A percentile compares a stretch with the other conserved stretches of the same genome.
Evolutionary conservation across 2,113 vertebrate species (phyloP).

Genomic region (Pluvianellus socialis): DNA sequence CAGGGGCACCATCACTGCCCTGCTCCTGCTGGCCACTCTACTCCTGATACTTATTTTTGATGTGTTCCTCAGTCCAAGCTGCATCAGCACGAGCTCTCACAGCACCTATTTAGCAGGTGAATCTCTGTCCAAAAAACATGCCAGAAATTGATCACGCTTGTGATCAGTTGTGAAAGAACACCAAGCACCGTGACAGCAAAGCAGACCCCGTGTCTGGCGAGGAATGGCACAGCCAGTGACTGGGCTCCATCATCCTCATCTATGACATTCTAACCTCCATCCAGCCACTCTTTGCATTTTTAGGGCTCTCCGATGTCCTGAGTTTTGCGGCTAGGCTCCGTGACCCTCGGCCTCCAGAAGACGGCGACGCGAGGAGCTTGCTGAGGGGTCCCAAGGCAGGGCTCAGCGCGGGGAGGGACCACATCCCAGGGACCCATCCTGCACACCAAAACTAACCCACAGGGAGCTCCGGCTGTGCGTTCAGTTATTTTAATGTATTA

Average conservation of each 20-base stretch:
- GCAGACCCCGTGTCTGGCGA: background rate
- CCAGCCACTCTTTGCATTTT: background rate
- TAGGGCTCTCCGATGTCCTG: background rate
- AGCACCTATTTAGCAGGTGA: background rate
- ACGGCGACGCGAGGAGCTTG: background rate
- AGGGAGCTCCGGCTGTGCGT: background rate
- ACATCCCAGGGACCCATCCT: background rate
- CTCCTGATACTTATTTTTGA: too few species aligned
- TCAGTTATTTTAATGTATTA: background rate
- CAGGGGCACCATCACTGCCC: too few species aligned
- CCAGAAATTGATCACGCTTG: fast-evolving
- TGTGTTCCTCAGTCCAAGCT: background rate
- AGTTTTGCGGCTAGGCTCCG: background rate
- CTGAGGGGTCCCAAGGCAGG: background rate
- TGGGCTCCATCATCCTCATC: background rate
- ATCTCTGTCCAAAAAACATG: background rate
- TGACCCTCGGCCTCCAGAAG: fast-evolving
- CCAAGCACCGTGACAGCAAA: background rate
- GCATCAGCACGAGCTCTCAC: background rate
- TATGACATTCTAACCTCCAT: background rate
- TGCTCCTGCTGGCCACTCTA: too few species aligned
- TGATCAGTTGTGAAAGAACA: too few species aligned
- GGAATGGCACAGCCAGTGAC: fast-evolving
- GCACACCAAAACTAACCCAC: fast-evolving
- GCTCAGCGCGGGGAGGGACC: background rate